A percentile compares a stretch with the other conserved stretches of the same genome.
Evolutionary conservation across 1,140 invertebrate genomes (phyloP).

Genomic region (Holotrichia oblita): DNA sequence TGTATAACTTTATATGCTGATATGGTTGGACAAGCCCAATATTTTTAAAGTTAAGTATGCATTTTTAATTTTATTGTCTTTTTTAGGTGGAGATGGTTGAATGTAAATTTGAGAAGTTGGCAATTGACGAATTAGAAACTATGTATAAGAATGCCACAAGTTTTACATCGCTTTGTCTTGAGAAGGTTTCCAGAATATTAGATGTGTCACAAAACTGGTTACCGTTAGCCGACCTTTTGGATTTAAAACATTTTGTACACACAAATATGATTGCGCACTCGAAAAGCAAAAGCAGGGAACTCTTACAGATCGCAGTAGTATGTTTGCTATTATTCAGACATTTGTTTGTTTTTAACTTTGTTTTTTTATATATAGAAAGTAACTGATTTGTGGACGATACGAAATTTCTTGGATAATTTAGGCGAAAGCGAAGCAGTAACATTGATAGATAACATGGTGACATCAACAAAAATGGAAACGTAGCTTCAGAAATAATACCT

Average conservation of each 20-base stretch:
- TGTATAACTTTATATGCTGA: not conserved
- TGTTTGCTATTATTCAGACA: slow-evolving; percentile 16
- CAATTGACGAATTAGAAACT: slow-evolving; percentile 45
- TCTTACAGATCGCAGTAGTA: slow-evolving; percentile 52
- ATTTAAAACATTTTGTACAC: slow-evolving; percentile 51
- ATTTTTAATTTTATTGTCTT: too few species aligned
- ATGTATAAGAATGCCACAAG: slow-evolving; percentile 46
- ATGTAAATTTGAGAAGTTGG: slow-evolving; percentile 33
- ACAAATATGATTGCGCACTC: slow-evolving; percentile 45
- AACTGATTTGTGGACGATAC: slow-evolving; percentile 48
- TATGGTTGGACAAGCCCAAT: not conserved
- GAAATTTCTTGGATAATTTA: slow-evolving; percentile 55
- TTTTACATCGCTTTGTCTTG: slow-evolving; percentile 50
- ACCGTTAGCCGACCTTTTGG: slow-evolving; percentile 51
- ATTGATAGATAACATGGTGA: slow-evolving; percentile 53
- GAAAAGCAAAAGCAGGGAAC: slow-evolving; percentile 47
- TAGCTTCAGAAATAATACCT: not conserved
- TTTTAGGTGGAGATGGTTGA: slow-evolving; percentile 10
- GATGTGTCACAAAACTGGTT: slow-evolving; percentile 51
- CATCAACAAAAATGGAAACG: not conserved
- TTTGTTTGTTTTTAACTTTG: not conserved
- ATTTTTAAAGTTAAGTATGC: slow-evolving; percentile 5
- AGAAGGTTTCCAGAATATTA: slow-evolving; percentile 50
- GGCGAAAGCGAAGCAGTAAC: slow-evolving; percentile 52
- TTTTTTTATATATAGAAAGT: not conserved